Percentiles rank a stretch among this genome's conserved stretches.
Conservation (phyloP, 1,140 invertebrate genomes). For the Elysia chlorotica region DNA sequence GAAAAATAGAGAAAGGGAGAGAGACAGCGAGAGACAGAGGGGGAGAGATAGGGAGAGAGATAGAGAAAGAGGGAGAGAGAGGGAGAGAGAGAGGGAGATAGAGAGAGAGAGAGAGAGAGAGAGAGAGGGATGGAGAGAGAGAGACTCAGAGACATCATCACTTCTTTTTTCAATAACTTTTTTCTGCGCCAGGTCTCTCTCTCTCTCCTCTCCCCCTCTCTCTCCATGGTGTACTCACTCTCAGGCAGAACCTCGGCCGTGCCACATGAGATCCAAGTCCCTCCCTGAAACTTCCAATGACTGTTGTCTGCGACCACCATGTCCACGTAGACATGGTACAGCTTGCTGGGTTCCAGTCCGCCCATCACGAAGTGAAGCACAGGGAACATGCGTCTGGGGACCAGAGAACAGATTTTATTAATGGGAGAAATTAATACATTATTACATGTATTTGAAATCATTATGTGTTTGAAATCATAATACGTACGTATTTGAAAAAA, state of each 20-base stretch:
- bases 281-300: conserved; percentile 41
- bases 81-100: background rate
- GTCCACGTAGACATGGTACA: conserved; percentile 80
- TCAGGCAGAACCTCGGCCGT: conserved; percentile 25
- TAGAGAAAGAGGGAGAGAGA: background rate
- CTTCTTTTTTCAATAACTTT: no score
- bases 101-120: background rate
- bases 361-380: conserved; percentile 51
- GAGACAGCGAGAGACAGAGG: background rate
- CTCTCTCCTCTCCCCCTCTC: no score
- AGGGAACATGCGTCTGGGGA: conserved; percentile 47
- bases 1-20: background rate
- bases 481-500: no score
- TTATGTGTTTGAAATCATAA: no score
- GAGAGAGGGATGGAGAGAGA: background rate
- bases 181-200: no score
- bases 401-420: no score
- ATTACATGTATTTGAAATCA: no score
- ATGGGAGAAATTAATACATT: no score
- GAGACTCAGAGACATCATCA: background rate
- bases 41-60: background rate
- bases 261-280: conserved; percentile 37
- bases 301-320: conserved; percentile 62
- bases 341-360: conserved; percentile 70
- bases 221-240: no score